Evolutionary conservation across 2,888 invertebrate species (phyloP), one percentile per base, ranked within the genome.

Genomic region (Emmelina monodactyla): DNA sequence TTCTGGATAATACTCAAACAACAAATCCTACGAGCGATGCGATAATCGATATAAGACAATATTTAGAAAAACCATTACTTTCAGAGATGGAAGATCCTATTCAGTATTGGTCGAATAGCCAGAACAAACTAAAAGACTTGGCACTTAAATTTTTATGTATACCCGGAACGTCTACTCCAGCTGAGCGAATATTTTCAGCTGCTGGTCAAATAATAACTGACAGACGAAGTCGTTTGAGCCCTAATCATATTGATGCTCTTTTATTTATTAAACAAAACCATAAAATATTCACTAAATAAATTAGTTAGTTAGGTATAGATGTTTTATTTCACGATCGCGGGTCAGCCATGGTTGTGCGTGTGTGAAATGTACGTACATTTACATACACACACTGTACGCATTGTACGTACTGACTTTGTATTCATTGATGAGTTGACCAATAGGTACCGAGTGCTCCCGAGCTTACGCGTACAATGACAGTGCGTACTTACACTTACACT

Each of bases 21-120:
- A 14, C 25, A 31, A 36, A 36, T 16, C 12, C 35, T 11, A 40
- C 40, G 15, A 33, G 36, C 19, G 38, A 41, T 14, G 40, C 37
- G 10, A 40, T 40, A 22, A 25, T 40, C 34, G 39, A 39, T 22
- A 32, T 37, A 10, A 37, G 34, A 30, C 39, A 37, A 28, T 39
- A 39, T 14, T 16, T 38, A 14, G 32, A 32, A 28, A 38, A 38
- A 29, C 34, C 38, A 19, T 32, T 34, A 15, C 28, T 37, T 15
- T 29, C 28, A 12, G 11, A 10, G n/a, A 25, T 28, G 14, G 28
- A 14, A 11, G 31, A 28, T 28, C 37, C 37, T 9, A 34, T 37
- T 22, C 34, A 31, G n/a, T 39, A 34, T 14, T 39, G 39, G 39
- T 11, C 11, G n/a, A 19, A 16, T 22, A 39, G 34, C 32, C 31